Base-by-base conservation (phyloP, 2,888 invertebrate genomes). In the Idaea aversata region DNA sequence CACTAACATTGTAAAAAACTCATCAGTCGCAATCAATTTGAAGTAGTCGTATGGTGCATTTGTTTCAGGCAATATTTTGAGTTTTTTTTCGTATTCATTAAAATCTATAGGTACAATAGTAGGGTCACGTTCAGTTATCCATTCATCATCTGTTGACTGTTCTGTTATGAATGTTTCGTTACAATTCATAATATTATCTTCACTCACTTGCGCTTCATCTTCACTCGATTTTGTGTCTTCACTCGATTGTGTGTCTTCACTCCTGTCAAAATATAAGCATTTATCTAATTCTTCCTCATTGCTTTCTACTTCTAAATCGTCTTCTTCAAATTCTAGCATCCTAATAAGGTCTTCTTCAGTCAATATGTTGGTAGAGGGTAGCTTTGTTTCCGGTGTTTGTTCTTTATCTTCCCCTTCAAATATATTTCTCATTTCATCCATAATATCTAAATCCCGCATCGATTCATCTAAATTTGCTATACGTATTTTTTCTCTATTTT, bases 391-490 rank as follows among this genome's bases (percentile, higher is more conserved):
- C n/a, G n/a, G n/a, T n/a, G 61, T 66, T 62, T 68, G 64, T 67
- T 67, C 64, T 5, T 59, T 66, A 65, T 65, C 61, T 63, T 67
- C 65, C 35, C 16, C 65, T 68, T 70, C 57, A 70, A 68, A 67
- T 67, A 65, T 65, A 65, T 64, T 68, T 70, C 61, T 67, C 70
- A 70, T 68, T 68, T 67, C 64, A 5, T 67, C 57, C 65, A 70
- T 60, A 38, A 63, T 13, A 63, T 63, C 34, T 47, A 61, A 64
- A 61, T 64, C 61, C n/a, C n/a, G 64, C 47, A 62, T 57, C 5
- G 34, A 57, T 57, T 35, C 15, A 62, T 62, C 62, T 62, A 15
- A 62, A 61, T 59, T 38, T 38, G 36, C 47, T 38, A 16, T 57
- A 16, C 16, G 47, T 62, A 16, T 38, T 62, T 36, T n/a, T 16